Percentiles rank a stretch among this genome's conserved stretches.
Evolutionary conservation across 2,888 invertebrate species (phyloP).

Genomic region (Rhaphigaster nebulosa): DNA sequence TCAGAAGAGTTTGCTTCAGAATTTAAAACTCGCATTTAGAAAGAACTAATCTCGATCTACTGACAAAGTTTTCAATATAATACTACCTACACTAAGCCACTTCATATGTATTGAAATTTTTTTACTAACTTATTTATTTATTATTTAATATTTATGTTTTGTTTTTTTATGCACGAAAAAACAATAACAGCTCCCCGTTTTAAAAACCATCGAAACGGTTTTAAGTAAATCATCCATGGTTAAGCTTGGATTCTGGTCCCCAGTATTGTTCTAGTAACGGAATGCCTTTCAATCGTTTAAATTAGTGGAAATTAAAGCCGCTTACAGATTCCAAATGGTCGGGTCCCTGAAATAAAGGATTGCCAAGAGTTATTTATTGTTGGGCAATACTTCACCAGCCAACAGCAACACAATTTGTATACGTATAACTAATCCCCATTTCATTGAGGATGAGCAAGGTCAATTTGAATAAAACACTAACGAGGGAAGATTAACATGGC

Average conservation of each 20-base stretch:
- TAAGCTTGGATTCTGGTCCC: neutral
- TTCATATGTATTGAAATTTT: no score
- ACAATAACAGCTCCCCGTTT: neutral
- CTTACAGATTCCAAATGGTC: neutral
- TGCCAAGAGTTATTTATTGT: neutral
- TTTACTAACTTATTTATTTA: no score
- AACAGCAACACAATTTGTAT: neutral
- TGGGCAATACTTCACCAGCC: constrained; percentile 6
- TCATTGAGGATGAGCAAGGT: neutral
- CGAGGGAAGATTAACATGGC: constrained; percentile 17
- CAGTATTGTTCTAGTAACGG: neutral
- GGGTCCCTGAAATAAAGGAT: neutral
- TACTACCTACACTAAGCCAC: no score
- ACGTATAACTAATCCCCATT: neutral
- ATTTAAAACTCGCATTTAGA: no score
- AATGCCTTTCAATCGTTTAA: constrained; percentile 13
- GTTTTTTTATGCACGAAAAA: neutral
- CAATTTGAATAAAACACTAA: constrained; percentile 44
- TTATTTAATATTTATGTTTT: neutral
- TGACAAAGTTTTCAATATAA: no score
- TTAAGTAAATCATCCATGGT: neutral
- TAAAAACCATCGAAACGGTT: neutral
- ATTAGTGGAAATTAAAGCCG: constrained; percentile 30
- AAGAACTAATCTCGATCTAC: no score
- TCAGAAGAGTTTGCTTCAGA: no score